A percentile compares a stretch with the other conserved stretches of the same genome.
Conservation (phyloP, 1,140 invertebrate genomes). For the Lucilia cuprina region DNA sequence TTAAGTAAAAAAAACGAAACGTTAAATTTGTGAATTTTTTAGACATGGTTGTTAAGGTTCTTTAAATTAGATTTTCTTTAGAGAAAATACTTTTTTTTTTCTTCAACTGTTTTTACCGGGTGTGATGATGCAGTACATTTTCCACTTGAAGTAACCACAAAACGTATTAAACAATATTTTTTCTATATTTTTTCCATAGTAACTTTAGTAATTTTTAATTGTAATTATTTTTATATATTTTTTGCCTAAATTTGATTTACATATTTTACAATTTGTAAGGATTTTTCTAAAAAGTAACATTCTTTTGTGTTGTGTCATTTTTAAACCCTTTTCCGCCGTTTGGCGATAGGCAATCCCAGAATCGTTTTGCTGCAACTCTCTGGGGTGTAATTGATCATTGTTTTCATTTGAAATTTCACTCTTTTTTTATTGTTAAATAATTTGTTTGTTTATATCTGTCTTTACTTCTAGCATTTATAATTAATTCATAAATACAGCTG, state of each 20-base stretch:
- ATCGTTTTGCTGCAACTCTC: constrained; percentile 15
- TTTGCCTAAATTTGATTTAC: constrained; percentile 22
- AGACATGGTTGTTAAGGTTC: constrained; percentile 10
- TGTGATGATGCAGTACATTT: constrained; percentile 60
- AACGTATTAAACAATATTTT: constrained; percentile 43
- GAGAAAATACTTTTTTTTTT: not conserved
- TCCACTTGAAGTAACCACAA: constrained; percentile 61
- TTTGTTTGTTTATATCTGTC: constrained; percentile 15
- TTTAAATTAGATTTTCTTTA: not conserved
- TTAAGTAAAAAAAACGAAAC: not conserved
- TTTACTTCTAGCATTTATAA: not conserved
- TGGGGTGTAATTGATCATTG: constrained; percentile 30
- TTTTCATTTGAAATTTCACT: not conserved
- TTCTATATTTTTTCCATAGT: not conserved
- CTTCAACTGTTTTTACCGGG: not conserved
- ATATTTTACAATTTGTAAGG: constrained; percentile 11
- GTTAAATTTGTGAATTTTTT: not conserved
- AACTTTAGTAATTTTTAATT: not conserved
- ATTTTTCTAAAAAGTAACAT: not conserved
- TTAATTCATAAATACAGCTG: constrained; percentile 33
- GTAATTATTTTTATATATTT: not conserved
- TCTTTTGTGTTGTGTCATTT: not conserved
- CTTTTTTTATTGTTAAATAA: constrained; percentile 17
- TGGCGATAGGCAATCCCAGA: not conserved
- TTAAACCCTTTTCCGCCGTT: not conserved